Evolutionary conservation across 2,797 vertebrate genomes (phyloP).

Genomic region (Takifugu rubripes): DNA sequence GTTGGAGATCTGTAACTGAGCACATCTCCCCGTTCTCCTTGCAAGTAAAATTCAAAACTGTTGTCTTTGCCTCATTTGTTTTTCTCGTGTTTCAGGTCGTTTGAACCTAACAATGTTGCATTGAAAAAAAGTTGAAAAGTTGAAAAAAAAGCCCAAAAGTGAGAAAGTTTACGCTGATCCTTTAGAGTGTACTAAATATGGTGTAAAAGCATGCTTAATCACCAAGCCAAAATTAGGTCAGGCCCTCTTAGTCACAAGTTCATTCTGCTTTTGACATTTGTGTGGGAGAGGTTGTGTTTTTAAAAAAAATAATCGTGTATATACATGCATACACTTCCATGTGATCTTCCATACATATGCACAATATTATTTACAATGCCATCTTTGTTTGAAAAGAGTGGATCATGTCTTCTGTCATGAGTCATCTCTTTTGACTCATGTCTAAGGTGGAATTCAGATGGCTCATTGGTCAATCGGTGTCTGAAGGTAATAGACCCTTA

Average conservation of each 20-base stretch:
- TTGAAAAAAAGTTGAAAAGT: too few species aligned
- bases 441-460: too few species aligned
- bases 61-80: too few species aligned
- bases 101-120: too few species aligned
- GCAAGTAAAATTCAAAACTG: too few species aligned
- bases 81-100: too few species aligned
- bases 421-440: too few species aligned
- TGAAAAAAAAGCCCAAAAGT: too few species aligned
- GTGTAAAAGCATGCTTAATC: background rate
- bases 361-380: slow-evolving; percentile 53
- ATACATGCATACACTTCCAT: slow-evolving; percentile 15
- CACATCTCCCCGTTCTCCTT: too few species aligned
- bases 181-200: background rate
- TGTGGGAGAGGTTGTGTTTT: slow-evolving; percentile 24
- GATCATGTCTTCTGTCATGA: slow-evolving; percentile 19
- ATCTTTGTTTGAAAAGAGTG: slow-evolving; percentile 57
- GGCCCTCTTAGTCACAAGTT: slow-evolving; percentile 7
- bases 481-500: too few species aligned
- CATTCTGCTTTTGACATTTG: slow-evolving; percentile 20
- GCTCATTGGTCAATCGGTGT: too few species aligned
- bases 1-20: too few species aligned
- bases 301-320: slow-evolving; percentile 12
- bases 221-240: background rate
- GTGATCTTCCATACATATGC: slow-evolving; percentile 10
- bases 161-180: background rate